Evolutionary conservation across 1,140 invertebrate species (phyloP), one percentile per base, ranked within the genome.

Genomic region (Patella vulgata): DNA sequence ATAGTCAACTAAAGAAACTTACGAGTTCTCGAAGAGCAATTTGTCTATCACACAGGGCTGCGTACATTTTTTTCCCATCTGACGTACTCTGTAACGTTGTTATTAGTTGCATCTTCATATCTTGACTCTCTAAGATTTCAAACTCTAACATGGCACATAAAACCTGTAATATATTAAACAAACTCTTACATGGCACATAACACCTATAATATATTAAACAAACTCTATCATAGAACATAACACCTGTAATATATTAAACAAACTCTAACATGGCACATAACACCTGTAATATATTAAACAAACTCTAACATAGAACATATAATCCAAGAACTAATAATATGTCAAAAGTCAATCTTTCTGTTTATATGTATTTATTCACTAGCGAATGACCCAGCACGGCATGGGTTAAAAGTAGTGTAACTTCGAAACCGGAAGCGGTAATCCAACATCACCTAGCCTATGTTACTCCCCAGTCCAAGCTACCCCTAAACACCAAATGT

Each of bases 61-160:
- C 86, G 73, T 93, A 94, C 77, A 89, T 88, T 62, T 87, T 85
- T 72, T 89, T 89, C 8, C 92, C 92, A 17, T 88, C 86, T 12
- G 87, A 81, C 14, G 92, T 93, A 33, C 89, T 91, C 76, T 93
- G 91, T 36, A 94, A 85, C 1, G 92, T 91, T n/a, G 91, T 91
- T 21, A 92, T 91, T 63, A 92, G 90, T 83, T 93, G 91, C 64
- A 92, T 78, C 72, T 91, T 88, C 36, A 90, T 87, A 55, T 86
- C 85, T 58, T 85, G 80, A 60, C 78, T 80, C 68, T 91, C 87
- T 19, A 91, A 77, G 23, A 91, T 80, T 74, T 92, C 89, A 89
- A 92, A 90, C 83, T 95, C 93, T 36, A 94, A 82, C 89, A 94
- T 92, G 36, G 92, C 85, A 81, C 92, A 93, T 27, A 94, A 85